Evolutionary conservation across 1,140 invertebrate species (phyloP), one percentile per base, ranked within the genome.

Genomic region (Calosoma granatense): DNA sequence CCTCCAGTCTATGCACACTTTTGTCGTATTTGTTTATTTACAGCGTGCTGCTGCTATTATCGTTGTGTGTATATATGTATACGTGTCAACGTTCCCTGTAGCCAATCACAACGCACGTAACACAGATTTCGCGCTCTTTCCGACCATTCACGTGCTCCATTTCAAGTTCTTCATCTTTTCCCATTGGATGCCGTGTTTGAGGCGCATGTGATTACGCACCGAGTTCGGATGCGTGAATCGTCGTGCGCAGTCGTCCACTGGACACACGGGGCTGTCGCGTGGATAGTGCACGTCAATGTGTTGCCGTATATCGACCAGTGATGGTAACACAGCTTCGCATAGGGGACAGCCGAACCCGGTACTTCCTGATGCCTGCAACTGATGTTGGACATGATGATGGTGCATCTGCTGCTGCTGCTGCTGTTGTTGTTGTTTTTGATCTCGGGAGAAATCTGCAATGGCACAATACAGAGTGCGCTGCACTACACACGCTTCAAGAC

Each of bases 201-300:
- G 79, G 59, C 87, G 76, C 87, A 90, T 89, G 70, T 90, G 87
- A 71, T 90, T 90, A 59, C 87, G 78, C 23, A 89, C 86, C 36
- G 85, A 88, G 71, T 89, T 90, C 3, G 87, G 87, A 72, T 90
- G 87, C 36, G 83, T 79, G 71, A 89, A 89, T 56, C 78, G 79
- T 60, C 86, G 80, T 30, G 82, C 80, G 68, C 87, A 90, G 52
- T 80, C 75, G 20, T 78, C 73, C 26, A 90, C 87, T 6, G 87
- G 87, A 73, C 87, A 89, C 36, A 82, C 78, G 30, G 85, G 84
- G 70, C 85, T 88, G 71, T 89, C 87, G 60, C 86, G 79, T 4
- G 87, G 87, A 73, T 89, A 90, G 71, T 90, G 87, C 55, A 83
- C 78, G 62, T 86, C 86, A 61, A 90, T 76, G 71, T 90, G 87